These are phyloP conservation scores for Phocoena phocoena DNA, from an alignment of 2,113 vertebrate genomes.

Conservation along the genomic window DNA sequence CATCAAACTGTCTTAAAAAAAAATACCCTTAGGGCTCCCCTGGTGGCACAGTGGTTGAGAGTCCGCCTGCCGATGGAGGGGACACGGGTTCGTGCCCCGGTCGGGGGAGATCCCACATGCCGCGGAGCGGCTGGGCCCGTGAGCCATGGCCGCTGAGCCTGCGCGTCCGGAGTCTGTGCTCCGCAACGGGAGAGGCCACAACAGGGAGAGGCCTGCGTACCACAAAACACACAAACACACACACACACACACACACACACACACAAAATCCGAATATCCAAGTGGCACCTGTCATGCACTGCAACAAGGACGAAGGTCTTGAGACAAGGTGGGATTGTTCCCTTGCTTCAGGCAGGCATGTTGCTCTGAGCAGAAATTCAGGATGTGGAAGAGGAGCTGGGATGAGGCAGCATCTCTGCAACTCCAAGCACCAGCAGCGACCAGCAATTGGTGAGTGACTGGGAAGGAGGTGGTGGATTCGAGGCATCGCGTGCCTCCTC, in stretches of 20 bases:
- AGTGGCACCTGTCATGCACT: neutral
- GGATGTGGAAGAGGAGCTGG: neutral
- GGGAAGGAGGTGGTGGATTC: rapidly evolving
- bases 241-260: too few species aligned
- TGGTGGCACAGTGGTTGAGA: too few species aligned
- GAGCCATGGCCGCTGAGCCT: too few species aligned
- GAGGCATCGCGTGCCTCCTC: rapidly evolving
- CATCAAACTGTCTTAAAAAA: neutral
- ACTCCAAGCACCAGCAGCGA: neutral
- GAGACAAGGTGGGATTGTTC: neutral
- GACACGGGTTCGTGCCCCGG: too few species aligned
- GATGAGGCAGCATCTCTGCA: neutral
- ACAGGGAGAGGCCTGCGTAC: too few species aligned
- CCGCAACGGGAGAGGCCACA: too few species aligned
- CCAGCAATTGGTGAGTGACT: rapidly evolving
- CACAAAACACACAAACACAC: too few species aligned
- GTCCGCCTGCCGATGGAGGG: too few species aligned
- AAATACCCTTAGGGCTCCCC: too few species aligned
- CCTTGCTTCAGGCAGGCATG: neutral
- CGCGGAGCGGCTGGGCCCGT: too few species aligned
- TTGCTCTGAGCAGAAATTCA: neutral
- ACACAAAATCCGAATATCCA: neutral
- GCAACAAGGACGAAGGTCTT: neutral
- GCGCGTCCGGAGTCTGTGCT: too few species aligned
- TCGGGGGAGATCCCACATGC: too few species aligned